Conservation (phyloP, 2,113 vertebrate genomes). For the Micromys minutus region DNA sequence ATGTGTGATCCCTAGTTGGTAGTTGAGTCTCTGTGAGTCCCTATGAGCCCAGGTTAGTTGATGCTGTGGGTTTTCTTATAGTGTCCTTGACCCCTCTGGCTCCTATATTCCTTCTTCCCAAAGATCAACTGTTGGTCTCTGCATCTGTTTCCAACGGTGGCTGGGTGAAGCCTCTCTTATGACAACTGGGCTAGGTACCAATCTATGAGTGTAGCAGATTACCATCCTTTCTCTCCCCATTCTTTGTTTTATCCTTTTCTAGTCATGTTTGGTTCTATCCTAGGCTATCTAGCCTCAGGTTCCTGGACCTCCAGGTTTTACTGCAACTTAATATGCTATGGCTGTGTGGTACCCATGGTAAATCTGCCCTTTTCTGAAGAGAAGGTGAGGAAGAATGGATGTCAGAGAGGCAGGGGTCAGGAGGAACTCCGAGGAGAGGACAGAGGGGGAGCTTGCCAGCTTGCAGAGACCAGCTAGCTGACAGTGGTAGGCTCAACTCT, state of each 20-base stretch:
- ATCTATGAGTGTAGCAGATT: neutral
- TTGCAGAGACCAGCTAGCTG: neutral
- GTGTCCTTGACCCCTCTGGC: neutral
- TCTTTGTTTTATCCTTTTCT: neutral
- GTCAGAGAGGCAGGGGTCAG: neutral
- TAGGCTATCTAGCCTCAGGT: neutral
- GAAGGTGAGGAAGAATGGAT: neutral
- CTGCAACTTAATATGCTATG: neutral
- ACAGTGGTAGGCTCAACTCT: neutral
- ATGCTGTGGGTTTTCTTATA: neutral
- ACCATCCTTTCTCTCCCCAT: neutral
- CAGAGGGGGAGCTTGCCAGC: neutral
- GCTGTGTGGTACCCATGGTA: neutral
- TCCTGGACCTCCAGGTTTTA: neutral
- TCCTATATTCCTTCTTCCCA: neutral
- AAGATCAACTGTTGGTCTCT: neutral
- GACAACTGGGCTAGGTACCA: neutral
- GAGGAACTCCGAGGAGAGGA: neutral
- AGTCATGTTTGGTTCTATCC: neutral
- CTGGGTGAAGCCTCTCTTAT: neutral
- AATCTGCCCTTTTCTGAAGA: neutral
- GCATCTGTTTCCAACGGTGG: neutral
- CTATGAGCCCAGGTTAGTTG: neutral
- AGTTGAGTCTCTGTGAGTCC: neutral
- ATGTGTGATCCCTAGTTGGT: neutral